Evolutionary conservation across 2,888 invertebrate genomes (phyloP).

Genomic region (Eilema sororculum): DNA sequence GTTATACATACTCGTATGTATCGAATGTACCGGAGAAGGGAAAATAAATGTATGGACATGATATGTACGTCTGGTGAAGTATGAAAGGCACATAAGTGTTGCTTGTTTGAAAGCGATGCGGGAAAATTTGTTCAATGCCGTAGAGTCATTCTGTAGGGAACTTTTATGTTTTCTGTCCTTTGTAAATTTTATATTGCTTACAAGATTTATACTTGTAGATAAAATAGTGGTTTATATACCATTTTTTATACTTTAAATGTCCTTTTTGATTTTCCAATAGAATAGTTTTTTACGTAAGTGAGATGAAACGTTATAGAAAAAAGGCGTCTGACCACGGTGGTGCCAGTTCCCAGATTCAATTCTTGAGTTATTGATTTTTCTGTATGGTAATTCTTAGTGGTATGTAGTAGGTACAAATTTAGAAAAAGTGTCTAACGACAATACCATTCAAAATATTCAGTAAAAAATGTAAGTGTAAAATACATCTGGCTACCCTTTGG

Average conservation of each 20-base stretch:
- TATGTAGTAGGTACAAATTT: no score
- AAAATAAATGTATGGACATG: slow-evolving; percentile 3
- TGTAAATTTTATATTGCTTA: slow-evolving; percentile 3
- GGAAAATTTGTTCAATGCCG: slow-evolving; percentile 35
- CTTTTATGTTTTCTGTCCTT: slow-evolving; percentile 16
- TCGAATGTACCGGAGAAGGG: slow-evolving; percentile 16
- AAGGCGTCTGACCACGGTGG: no score
- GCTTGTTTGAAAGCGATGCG: slow-evolving; percentile 41
- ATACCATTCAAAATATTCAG: no score
- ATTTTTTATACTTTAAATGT: not conserved
- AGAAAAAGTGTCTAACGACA: no score
- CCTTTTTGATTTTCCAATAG: not conserved
- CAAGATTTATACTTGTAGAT: not conserved
- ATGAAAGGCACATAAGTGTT: slow-evolving; percentile 38
- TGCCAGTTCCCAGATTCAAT: no score
- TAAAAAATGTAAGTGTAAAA: not conserved
- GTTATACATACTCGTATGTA: slow-evolving; percentile 29
- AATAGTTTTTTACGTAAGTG: not conserved
- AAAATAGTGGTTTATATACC: not conserved
- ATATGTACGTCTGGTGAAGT: slow-evolving; percentile 24
- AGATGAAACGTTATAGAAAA: no score
- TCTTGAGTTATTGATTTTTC: no score
- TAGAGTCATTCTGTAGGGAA: slow-evolving; percentile 11
- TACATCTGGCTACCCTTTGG: not conserved
- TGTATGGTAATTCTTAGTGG: no score